A percentile compares a stretch with the other conserved stretches of the same genome.
phyloP scores from a whole-genome alignment of 2,797 vertebrate species.

The Ibycter americanus region DNA sequence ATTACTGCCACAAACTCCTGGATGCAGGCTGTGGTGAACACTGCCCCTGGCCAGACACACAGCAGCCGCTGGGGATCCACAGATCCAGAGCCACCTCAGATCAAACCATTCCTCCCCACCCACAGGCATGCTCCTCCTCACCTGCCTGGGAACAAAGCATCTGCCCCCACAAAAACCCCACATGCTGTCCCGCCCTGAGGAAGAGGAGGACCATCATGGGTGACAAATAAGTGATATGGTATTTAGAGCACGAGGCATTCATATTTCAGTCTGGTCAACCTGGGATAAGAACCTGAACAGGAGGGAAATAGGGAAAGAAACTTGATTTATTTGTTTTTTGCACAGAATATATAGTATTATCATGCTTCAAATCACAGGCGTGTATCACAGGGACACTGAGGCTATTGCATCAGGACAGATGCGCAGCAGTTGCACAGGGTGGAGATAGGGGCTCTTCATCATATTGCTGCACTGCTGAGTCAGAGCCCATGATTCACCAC shows the following conservation, averaged over 20 bases:
- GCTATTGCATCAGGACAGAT: not conserved
- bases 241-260: not conserved
- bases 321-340: not conserved
- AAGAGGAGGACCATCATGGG: not conserved
- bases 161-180: not conserved
- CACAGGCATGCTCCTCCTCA: accelerated
- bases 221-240: not conserved
- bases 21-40: not conserved
- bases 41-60: accelerated
- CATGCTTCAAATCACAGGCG: not conserved
- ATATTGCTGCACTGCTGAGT: not conserved
- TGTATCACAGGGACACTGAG: not conserved
- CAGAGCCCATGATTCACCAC: not conserved
- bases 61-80: not conserved
- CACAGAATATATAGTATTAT: not conserved
- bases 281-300: not conserved
- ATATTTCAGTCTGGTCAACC: not conserved
- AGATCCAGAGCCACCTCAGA: not conserved
- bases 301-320: not conserved
- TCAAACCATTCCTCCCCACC: not conserved
- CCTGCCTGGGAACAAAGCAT: not conserved
- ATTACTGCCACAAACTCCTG: not conserved
- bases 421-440: accelerated
- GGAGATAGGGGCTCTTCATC: not conserved
- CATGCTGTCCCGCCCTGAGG: not conserved